These are phyloP conservation scores for Hyposmocoma kahamanoa DNA, from an alignment of 1,140 invertebrate species.

Conservation along the genomic window DNA sequence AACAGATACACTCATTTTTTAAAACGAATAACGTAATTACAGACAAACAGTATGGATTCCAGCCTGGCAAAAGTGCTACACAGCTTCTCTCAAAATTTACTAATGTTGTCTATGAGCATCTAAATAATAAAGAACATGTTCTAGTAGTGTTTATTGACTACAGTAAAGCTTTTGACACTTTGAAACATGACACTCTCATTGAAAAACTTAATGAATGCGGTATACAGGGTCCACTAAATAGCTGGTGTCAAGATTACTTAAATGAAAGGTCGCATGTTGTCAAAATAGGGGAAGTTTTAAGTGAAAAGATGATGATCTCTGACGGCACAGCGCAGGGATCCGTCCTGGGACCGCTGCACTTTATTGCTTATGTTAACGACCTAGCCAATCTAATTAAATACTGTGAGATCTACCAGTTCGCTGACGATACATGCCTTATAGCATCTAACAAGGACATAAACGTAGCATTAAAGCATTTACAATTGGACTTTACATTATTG, in stretches of 20 bases:
- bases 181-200: background rate
- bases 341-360: background rate
- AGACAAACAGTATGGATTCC: background rate
- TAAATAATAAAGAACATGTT: background rate
- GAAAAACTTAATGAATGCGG: background rate
- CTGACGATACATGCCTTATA: background rate
- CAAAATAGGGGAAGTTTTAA: background rate
- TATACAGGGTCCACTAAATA: background rate
- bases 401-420: background rate
- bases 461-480: background rate
- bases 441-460: background rate
- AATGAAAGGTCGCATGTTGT: background rate
- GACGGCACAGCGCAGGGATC: slow-evolving; percentile 2
- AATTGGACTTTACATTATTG: background rate
- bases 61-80: background rate
- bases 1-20: background rate
- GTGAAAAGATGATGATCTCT: background rate
- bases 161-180: slow-evolving; percentile 2
- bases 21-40: background rate
- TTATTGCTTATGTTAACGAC: background rate
- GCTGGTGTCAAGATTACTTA: background rate
- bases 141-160: background rate
- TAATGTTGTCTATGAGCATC: background rate
- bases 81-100: background rate
- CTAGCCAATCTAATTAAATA: background rate